Base-by-base conservation (phyloP, 2,113 vertebrate genomes). In the Ailurus styani region DNA sequence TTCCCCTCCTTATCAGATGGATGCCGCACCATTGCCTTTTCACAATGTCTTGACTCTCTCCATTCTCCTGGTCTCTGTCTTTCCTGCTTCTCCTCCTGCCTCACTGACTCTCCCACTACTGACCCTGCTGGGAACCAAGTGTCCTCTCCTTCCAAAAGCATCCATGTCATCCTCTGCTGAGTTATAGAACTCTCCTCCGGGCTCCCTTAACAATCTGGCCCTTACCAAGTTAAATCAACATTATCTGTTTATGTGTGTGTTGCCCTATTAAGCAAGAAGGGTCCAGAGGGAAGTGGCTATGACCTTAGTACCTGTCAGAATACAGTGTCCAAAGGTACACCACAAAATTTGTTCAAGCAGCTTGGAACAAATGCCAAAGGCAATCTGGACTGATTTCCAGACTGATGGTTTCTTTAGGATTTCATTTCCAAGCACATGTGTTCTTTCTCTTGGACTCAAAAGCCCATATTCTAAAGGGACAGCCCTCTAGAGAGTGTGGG, bases 391-490 rank as follows among this genome's bases (percentile, higher is more conserved):
- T 66, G 21, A 77, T 96, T 88, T 85, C 94, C 52, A 94, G 57
- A 66, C 31, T 55, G 90, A 75, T 1, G n/a, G 4, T 70, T 95
- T 90, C 86, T 93, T 93, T 37, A 82, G 34, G 40, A 97, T 95
- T 96, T 92, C 34, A 82, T 95, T 95, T 97, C 70, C 54, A 81
- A 84, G 23, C 27, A 96, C 27, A 79, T 5, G 34, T 23, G 20
- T 84, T 72, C 31, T 98, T 87, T 94, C 73, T 84, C 14, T 84
- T 96, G 96, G 84, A 81, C 15, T 90, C 75, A 70, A 57, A 91
- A 34, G 1, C 29, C 20, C 62, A 40, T 85, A 55, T 96, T 94
- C 34, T 75, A 92, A 12, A 94, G 20, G 6, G 37, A 21, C 31
- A 64, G 7, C 50, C 81, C 27, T 75, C 73, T 45, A 75, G 73